These are phyloP conservation scores for Prosopocoilus inquinatus DNA, from an alignment of 2,888 invertebrate species.

Conservation along the genomic window DNA sequence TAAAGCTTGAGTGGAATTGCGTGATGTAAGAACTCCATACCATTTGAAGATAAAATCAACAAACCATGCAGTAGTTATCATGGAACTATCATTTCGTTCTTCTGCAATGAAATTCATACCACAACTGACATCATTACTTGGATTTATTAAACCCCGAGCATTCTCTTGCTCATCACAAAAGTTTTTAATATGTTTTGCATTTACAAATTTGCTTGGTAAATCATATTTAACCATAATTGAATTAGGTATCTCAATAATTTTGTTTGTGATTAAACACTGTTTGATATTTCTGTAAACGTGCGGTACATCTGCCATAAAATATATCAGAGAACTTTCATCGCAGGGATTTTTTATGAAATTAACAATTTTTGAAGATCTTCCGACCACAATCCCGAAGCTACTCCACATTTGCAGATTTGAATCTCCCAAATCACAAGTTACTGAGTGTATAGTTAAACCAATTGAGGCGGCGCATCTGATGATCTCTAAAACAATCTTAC, in stretches of 20 bases:
- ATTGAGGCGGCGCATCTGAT: not conserved
- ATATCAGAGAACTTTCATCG: not conserved
- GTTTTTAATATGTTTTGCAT: conserved; percentile 6
- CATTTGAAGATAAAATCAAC: too few species aligned
- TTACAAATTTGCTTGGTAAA: too few species aligned
- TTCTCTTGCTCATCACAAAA: not conserved
- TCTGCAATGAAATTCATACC: too few species aligned
- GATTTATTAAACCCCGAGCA: too few species aligned
- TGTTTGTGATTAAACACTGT: not conserved
- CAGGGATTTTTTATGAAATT: too few species aligned
- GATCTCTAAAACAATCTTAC: not conserved
- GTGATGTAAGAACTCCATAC: too few species aligned
- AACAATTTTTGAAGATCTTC: not conserved
- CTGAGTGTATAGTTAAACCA: not conserved
- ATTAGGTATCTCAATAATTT: not conserved
- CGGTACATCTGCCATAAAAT: not conserved
- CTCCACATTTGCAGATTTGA: not conserved
- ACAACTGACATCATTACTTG: too few species aligned
- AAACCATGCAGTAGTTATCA: too few species aligned
- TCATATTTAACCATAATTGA: not conserved
- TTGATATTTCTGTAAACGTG: not conserved
- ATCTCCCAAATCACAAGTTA: not conserved
- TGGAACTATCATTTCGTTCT: too few species aligned
- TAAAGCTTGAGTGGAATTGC: too few species aligned
- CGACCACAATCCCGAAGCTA: not conserved